Conservation (phyloP, 2,888 invertebrate genomes). For the Tipula helvola region DNA sequence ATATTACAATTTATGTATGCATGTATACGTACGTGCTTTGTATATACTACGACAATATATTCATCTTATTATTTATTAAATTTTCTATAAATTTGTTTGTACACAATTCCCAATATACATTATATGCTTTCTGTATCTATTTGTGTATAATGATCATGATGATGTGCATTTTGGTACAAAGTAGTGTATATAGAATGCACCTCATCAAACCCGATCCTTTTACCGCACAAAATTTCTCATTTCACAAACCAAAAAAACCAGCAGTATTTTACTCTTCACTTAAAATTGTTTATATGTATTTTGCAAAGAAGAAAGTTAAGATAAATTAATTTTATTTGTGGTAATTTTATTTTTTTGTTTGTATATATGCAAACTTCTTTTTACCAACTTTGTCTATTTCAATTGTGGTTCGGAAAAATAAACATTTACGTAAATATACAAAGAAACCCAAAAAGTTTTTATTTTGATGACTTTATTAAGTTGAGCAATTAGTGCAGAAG, state of each 20-base stretch:
- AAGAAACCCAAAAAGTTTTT: neutral
- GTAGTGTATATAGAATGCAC: neutral
- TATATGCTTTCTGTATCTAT: neutral
- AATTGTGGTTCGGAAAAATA: neutral
- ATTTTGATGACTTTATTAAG: neutral
- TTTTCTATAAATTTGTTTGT: neutral
- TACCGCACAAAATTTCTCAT: neutral
- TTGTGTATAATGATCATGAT: neutral
- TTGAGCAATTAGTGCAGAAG: neutral
- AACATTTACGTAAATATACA: neutral
- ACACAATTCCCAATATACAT: neutral
- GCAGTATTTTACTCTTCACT: neutral
- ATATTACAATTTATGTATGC: neutral
- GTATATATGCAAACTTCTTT: neutral
- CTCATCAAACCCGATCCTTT: neutral
- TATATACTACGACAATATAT: neutral
- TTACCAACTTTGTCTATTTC: neutral
- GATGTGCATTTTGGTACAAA: neutral
- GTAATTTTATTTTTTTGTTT: neutral
- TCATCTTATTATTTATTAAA: neutral
- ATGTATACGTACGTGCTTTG: no score
- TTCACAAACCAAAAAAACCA: neutral
- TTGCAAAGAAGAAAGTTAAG: neutral
- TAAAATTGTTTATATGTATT: neutral
- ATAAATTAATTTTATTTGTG: slow-evolving; percentile 1